Conservation (phyloP, 2,888 invertebrate genomes). For the Hypsopygia costalis region DNA sequence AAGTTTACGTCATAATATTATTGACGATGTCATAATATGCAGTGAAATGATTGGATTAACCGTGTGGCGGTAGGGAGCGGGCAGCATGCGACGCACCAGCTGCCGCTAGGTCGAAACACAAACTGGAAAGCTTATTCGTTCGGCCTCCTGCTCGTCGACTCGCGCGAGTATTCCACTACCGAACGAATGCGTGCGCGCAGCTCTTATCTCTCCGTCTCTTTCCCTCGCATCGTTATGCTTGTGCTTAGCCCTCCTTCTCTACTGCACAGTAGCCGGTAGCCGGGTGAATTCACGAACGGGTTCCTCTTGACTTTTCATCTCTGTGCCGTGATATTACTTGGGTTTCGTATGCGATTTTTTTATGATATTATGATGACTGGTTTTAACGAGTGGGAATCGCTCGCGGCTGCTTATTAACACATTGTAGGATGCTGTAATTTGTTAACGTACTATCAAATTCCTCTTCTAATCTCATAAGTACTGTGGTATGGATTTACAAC, state of each 20-base stretch:
- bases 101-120: conserved; percentile 66
- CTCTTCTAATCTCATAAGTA: conserved; percentile 13
- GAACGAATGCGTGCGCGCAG: conserved; percentile 64
- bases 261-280: conserved; percentile 72
- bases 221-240: conserved; percentile 23
- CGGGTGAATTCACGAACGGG: conserved; percentile 64
- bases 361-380: conserved; percentile 56
- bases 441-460: conserved; percentile 21
- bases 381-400: conserved; percentile 55
- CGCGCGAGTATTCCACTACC: conserved; percentile 56
- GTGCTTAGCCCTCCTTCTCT: conserved; percentile 27
- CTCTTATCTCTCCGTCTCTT: conserved; percentile 39
- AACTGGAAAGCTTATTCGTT: conserved; percentile 67
- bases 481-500: conserved; percentile 6
- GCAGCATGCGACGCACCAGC: conserved; percentile 63
- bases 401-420: conserved; percentile 60
- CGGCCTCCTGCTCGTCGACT: conserved; percentile 53
- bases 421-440: conserved; percentile 46
- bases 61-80: conserved; percentile 58
- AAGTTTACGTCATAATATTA: conserved; percentile 57
- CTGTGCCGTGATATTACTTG: conserved; percentile 57
- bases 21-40: conserved; percentile 46
- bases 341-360: conserved; percentile 63
- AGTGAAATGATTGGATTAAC: conserved; percentile 54
- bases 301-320: conserved; percentile 66